These are phyloP conservation scores for Rapana venosa DNA, from an alignment of 2,888 invertebrate genomes.

Conservation along the genomic window DNA sequence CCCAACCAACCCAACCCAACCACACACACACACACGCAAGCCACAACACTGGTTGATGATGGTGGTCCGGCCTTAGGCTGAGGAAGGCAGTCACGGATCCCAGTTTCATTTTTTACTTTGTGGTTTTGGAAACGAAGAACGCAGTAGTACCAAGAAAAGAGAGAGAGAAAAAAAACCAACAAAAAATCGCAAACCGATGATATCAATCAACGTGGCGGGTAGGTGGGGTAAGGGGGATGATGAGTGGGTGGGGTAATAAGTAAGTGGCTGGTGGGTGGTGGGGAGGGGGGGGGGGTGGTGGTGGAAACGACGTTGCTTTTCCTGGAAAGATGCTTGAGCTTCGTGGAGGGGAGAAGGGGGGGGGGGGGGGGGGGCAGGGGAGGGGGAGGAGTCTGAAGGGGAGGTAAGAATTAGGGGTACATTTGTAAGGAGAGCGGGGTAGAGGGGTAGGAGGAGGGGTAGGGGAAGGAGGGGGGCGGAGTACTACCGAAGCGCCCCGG, in stretches of 20 bases:
- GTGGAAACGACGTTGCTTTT: neutral
- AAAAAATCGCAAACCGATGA: neutral
- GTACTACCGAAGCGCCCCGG: neutral
- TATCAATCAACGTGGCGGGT: neutral
- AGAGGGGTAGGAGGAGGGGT: neutral
- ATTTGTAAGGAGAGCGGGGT: neutral
- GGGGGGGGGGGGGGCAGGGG: neutral
- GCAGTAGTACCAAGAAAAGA: neutral
- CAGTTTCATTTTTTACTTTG: neutral
- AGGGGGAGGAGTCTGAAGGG: neutral
- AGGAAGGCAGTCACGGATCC: neutral
- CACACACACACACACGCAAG: no score
- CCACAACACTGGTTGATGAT: neutral
- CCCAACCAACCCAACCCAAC: no score
- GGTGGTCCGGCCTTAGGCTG: slow-evolving; percentile 5
- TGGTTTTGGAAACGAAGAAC: neutral
- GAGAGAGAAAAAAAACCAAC: neutral
- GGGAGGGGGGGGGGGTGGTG: neutral
- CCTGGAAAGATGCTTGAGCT: neutral
- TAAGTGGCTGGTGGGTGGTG: neutral
- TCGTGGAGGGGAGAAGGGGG: neutral
- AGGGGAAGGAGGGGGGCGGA: neutral
- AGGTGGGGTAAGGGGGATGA: neutral
- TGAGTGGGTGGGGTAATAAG: neutral
- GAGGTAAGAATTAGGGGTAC: neutral